These are phyloP conservation scores for Xiphophorus hellerii DNA, from an alignment of 2,113 vertebrate genomes.

Conservation along the genomic window DNA sequence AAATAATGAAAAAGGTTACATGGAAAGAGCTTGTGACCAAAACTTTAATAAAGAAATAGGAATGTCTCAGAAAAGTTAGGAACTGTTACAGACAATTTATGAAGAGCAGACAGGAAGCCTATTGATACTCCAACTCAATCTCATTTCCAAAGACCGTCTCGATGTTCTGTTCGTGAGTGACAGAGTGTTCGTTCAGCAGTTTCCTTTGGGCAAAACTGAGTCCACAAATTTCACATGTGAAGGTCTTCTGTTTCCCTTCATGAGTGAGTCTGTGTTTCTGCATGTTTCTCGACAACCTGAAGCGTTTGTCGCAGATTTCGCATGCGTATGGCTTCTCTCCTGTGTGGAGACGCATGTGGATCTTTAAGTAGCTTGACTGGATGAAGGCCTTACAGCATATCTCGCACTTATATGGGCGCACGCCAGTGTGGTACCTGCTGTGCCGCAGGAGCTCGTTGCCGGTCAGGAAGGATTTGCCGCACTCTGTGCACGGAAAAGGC, in stretches of 20 bases:
- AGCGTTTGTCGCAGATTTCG: constrained; percentile 70
- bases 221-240: constrained; percentile 65
- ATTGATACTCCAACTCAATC: constrained; percentile 62
- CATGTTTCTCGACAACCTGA: constrained; percentile 74
- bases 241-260: constrained; percentile 59
- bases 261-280: constrained; percentile 75
- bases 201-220: constrained; percentile 60
- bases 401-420: constrained; percentile 76
- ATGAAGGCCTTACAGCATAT: constrained; percentile 75
- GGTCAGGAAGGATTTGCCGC: constrained; percentile 75
- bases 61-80: not conserved
- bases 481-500: constrained; percentile 72
- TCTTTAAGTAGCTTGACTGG: constrained; percentile 76
- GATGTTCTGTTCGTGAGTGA: constrained; percentile 60
- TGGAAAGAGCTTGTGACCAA: not conserved
- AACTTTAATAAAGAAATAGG: not conserved
- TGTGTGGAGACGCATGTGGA: constrained; percentile 79
- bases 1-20: not conserved
- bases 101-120: not conserved
- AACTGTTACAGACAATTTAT: not conserved
- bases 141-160: constrained; percentile 47
- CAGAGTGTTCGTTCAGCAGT: constrained; percentile 62
- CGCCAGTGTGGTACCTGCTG: constrained; percentile 75
- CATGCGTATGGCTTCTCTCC: constrained; percentile 78
- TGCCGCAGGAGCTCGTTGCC: constrained; percentile 75